Base-by-base conservation (phyloP, 2,797 vertebrate genomes). In the Acipenser oxyrinchus region DNA sequence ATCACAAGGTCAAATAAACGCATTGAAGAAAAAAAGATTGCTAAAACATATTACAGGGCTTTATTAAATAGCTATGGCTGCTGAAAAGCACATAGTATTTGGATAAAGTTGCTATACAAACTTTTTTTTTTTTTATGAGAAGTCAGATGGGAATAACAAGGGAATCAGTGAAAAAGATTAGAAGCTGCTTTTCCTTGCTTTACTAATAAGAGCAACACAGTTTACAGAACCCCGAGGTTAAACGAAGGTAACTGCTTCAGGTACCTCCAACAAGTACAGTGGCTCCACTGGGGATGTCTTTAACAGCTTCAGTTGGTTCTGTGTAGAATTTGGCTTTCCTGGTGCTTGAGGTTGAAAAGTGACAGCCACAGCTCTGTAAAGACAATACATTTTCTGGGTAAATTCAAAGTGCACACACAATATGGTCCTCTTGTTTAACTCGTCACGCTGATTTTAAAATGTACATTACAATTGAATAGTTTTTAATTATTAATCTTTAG, bases 221-320 rank as follows among this genome's bases (percentile, higher is more conserved):
- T 15, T n/a, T n/a, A 13, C 58, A 60, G 58, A 11, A 12, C 7
- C 10, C 10, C 12, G n/a, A 5, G 18, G 12, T 11, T 15, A 12
- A 10, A 51, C 7, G 13, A 60, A 59, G 15, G 12, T 51, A 49
- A 49, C 51, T 61, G 12, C 81, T 91, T 37, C 23, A 37, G 23
- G 23, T 85, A 98, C 96, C 96, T 84, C 95, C 96, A 71, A 99
- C 94, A 66, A 99, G 89, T 68, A 99, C 3, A 0, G 92, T 98
- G 1, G 95, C 80, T 49, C 94, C 94, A 75, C 87, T 78, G 1
- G 92, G 93, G 73, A 99, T 94, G 74, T 99, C 96, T 84, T 92
- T 95, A 8, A 98, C 90, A 8, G 94, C 95, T 50, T 96, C 93
- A 15, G 87, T 76, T 1, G 95, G 84, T 75, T 95, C 88, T 0